phyloP scores from a whole-genome alignment of 1,140 invertebrate genomes.

The Periplaneta americana region DNA sequence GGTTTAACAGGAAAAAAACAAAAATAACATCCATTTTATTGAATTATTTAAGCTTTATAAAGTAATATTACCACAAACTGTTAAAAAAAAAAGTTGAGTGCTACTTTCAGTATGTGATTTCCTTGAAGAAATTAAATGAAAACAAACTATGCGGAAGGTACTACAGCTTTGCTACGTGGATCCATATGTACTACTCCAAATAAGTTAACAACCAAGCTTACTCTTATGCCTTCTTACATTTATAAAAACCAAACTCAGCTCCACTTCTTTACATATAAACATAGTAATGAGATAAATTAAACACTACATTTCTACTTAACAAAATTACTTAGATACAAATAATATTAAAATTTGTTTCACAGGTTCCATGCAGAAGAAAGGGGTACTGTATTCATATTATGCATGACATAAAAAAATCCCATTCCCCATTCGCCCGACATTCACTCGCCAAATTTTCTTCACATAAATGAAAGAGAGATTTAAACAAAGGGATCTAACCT shows the following conservation, averaged over 20 bases:
- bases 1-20: not conserved
- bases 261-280: not conserved
- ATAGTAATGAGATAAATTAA: slow-evolving; percentile 1
- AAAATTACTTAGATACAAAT: not conserved
- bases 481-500: not conserved
- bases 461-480: not conserved
- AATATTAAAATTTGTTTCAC: not conserved
- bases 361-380: not conserved
- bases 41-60: not conserved
- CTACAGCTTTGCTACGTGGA: not conserved
- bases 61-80: not conserved
- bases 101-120: not conserved
- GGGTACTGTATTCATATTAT: not conserved
- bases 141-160: not conserved
- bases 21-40: not conserved
- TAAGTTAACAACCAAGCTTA: slow-evolving; percentile 5
- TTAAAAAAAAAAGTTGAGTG: not conserved
- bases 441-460: not conserved
- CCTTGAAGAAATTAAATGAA: not conserved
- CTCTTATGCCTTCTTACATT: not conserved
- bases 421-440: no score
- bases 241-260: slow-evolving; percentile 1
- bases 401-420: not conserved
- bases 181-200: not conserved
- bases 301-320: not conserved